Base-by-base conservation (phyloP, 2,797 vertebrate genomes). In the Trachops cirrhosus region DNA sequence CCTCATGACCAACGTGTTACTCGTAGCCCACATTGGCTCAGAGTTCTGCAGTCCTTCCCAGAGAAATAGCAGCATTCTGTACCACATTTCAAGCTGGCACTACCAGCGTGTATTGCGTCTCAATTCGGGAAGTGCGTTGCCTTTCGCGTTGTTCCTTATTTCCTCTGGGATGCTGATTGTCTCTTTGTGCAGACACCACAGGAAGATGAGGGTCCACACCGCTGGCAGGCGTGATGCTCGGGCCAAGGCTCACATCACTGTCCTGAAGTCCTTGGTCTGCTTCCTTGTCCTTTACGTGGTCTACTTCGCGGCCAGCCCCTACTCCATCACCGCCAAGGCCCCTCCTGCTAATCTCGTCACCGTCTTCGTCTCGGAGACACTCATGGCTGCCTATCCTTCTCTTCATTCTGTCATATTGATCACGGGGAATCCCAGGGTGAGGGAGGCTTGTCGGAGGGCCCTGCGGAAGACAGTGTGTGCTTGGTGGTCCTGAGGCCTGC, bases 371-470 rank as follows among this genome's bases (percentile, higher is more conserved):
- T 91, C 57, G 0, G 71, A 95, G 50, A 95, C 18, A n/a, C 8
- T 95, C n/a, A 91, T 93, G 91, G 89, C 62, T 37, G 70, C 86
- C 67, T 92, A 73, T 32, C 71, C 86, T 37, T 96, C 86, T 54
- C 89, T 95, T 68, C 84, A 88, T 64, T 93, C 93, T 70, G 24
- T 88, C 22, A 4, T 86, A 2, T 2, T 94, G 79, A 73, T 96
- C 39, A 15, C 86, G 87, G 57, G 39, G 8, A 96, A 95, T 59
- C 84, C 84, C 10, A 92, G 32, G 48, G 19, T 91, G 41, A 96
- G 74, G 64, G 86, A 86, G 86, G 82, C n/a, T 70, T 95, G 80
- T 74, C 59, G 89, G 89, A 92, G 80, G 93, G 52, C 73, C 44
- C 59, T 95, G 9, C 2, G 21, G 94, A 93, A 86, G 57, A 48